phyloP scores from a whole-genome alignment of 2,113 vertebrate genomes.

The Chloropsis cyanopogon region DNA sequence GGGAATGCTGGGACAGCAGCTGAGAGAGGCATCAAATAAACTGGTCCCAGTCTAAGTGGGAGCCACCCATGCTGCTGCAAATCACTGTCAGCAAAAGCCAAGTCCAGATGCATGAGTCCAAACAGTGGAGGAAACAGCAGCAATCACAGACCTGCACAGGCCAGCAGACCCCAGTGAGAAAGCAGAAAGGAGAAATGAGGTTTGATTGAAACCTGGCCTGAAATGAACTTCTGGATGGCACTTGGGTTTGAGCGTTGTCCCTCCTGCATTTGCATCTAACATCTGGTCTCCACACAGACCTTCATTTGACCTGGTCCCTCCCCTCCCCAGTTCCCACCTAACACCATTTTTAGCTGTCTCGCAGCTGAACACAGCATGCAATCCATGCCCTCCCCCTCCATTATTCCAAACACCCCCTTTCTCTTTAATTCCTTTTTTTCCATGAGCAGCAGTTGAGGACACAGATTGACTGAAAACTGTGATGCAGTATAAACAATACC shows the following conservation, averaged over 20 bases:
- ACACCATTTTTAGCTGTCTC: neutral
- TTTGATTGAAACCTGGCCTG: neutral
- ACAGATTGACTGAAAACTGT: constrained; percentile 39
- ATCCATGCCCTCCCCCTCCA: neutral
- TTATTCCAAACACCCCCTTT: neutral
- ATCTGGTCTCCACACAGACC: neutral
- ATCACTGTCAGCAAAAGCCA: neutral
- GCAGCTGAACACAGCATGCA: neutral
- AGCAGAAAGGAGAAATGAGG: neutral
- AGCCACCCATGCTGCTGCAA: neutral
- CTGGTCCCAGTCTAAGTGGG: neutral
- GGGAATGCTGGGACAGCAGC: neutral
- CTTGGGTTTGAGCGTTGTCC: neutral
- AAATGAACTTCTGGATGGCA: neutral
- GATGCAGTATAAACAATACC: neutral
- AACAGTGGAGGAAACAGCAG: neutral
- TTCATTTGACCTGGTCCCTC: neutral
- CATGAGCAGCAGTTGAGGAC: constrained; percentile 8
- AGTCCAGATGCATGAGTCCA: neutral
- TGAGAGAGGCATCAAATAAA: neutral
- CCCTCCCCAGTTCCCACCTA: neutral
- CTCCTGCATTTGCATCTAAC: neutral
- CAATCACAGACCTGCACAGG: neutral
- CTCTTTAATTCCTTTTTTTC: neutral
- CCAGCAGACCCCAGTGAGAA: neutral